Evolutionary conservation across 2,888 invertebrate species (phyloP).

Genomic region (Asteroscopus sphinx): DNA sequence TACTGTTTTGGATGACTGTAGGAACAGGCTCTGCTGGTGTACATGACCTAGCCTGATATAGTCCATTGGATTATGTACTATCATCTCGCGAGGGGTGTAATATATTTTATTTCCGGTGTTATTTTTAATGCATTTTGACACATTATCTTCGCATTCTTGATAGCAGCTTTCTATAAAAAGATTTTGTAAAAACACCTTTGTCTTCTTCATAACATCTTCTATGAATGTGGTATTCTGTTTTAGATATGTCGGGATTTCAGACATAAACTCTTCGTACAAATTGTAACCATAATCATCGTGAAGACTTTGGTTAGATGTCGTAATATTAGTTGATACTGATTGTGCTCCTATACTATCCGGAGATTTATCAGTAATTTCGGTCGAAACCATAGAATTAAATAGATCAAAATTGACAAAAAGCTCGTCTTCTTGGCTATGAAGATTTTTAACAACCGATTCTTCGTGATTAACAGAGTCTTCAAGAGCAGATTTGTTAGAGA

Average conservation of each 20-base stretch:
- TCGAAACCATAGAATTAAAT: constrained; percentile 54
- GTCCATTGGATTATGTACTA: constrained; percentile 67
- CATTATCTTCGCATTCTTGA: constrained; percentile 55
- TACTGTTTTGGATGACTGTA: constrained; percentile 19
- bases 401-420: constrained; percentile 44
- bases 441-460: constrained; percentile 9
- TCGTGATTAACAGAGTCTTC: constrained; percentile 17
- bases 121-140: constrained; percentile 48
- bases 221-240: constrained; percentile 62
- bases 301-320: constrained; percentile 46
- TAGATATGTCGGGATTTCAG: constrained; percentile 68
- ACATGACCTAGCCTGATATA: constrained; percentile 61
- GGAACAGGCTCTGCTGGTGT: constrained; percentile 39
- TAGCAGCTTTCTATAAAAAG: constrained; percentile 60
- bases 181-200: constrained; percentile 62
- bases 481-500: constrained; percentile 12
- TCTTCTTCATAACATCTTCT: constrained; percentile 65
- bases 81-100: constrained; percentile 38
- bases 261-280: constrained; percentile 72
- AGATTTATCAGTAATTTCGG: constrained; percentile 40
- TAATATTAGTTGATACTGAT: constrained; percentile 45
- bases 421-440: constrained; percentile 15
- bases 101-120: constrained; percentile 29
- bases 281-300: constrained; percentile 54
- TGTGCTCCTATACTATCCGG: constrained; percentile 36